Evolutionary conservation across 2,113 vertebrate genomes (phyloP), one percentile per base, ranked within the genome.

Genomic region (Hypanus sabinus): DNA sequence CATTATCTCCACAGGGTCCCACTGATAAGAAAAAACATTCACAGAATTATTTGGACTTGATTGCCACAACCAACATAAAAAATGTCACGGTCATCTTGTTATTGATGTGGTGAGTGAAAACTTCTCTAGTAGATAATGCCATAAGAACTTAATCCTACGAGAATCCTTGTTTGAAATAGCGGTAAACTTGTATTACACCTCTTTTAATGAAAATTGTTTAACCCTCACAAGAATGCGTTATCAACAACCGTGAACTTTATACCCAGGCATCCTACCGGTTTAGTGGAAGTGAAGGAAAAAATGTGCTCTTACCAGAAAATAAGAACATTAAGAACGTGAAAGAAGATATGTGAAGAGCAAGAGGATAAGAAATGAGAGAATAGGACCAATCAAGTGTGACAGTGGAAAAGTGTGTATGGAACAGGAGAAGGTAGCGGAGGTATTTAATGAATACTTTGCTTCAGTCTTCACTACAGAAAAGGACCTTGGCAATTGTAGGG

Each of bases 101-200:
- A 91, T 62, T 95, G 1, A 73, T 96, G 57, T 96, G 95, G 96
- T 96, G 95, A 96, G 87, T 9, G 33, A 7, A 83, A 24, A 70
- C 36, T 80, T 24, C 83, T 75, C 38, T 0, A n/a, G 22, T 22
- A n/a, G 55, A 93, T 36, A 57, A 2, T 93, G 18, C 57, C 87
- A 90, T 8, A 6, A 55, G 27, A 60, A 30, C 9, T 27, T 0
- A n/a, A 11, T 14, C 0, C 12, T 30, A 4, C 4, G 27, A 30
- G 22, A 27, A 27, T 24, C 2, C 2, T 57, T 57, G 10, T 57
- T 22, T 85, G 24, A 87, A 87, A 60, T 24, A 60, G 57, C 24
- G 12, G 8, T 27, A 11, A 83, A 6, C 20, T 4, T 85, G 27
- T 22, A 83, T 46, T 22, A 24, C 20, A 24, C 18, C 0, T 8